These are phyloP conservation scores for Nymphalis io DNA, from an alignment of 1,140 invertebrate genomes.

Conservation along the genomic window DNA sequence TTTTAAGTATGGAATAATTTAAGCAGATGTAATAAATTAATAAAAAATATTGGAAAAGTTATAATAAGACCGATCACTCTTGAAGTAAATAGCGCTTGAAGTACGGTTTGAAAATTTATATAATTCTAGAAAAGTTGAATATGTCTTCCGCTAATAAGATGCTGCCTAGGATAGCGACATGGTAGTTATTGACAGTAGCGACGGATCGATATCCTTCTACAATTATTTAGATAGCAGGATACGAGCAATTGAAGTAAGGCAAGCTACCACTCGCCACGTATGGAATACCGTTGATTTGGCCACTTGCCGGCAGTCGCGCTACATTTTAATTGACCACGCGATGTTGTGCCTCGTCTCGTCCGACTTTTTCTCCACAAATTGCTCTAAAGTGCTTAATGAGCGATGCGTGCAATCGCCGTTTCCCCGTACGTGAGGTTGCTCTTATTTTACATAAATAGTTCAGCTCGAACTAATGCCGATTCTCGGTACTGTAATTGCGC, in stretches of 20 bases:
- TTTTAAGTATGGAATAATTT: background rate
- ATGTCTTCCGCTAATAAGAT: constrained; percentile 23
- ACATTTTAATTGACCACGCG: constrained; percentile 80
- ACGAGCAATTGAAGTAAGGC: constrained; percentile 63
- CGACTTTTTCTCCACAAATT: constrained; percentile 79
- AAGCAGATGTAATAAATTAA: background rate
- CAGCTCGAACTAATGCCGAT: constrained; percentile 77
- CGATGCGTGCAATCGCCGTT: constrained; percentile 78
- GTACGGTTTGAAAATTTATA: constrained; percentile 30
- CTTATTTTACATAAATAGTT: constrained; percentile 81
- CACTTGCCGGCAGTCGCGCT: constrained; percentile 53
- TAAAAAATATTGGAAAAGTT: background rate
- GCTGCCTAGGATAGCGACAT: constrained; percentile 27
- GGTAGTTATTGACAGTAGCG: constrained; percentile 41
- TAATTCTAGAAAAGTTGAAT: constrained; percentile 29
- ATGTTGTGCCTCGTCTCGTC: constrained; percentile 67
- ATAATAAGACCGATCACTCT: background rate
- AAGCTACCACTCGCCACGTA: constrained; percentile 46
- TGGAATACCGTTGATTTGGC: constrained; percentile 66
- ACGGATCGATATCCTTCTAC: constrained; percentile 40
- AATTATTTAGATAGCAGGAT: constrained; percentile 62
- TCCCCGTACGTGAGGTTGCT: constrained; percentile 74
- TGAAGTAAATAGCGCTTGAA: background rate
- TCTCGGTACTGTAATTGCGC: constrained; percentile 78
- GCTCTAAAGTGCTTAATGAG: constrained; percentile 80